These are phyloP conservation scores for Antheraea assamensis DNA, from an alignment of 2,888 invertebrate genomes.

Conservation along the genomic window DNA sequence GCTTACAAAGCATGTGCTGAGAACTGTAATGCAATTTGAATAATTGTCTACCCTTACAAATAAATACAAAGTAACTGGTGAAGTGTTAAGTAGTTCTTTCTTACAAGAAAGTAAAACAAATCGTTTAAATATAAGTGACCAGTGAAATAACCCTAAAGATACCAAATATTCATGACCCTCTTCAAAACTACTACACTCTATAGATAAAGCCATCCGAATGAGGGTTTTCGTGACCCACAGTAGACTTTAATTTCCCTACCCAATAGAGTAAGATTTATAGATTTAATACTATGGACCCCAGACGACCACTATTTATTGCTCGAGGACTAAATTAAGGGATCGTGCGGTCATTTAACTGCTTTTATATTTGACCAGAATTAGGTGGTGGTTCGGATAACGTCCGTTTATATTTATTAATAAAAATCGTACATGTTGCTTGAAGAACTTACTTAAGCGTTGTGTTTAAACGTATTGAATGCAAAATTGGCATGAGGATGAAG, in stretches of 20 bases:
- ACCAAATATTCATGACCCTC: neutral
- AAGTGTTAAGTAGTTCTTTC: neutral
- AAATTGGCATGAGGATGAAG: neutral
- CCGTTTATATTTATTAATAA: neutral
- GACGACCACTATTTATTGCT: constrained; percentile 57
- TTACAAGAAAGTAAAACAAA: neutral
- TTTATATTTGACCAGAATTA: constrained; percentile 31
- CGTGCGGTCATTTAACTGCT: constrained; percentile 29
- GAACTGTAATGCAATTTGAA: too few relatives aligned
- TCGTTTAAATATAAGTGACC: neutral
- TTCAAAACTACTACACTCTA: neutral
- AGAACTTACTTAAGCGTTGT: neutral
- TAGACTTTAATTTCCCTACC: constrained; percentile 50
- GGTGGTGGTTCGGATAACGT: constrained; percentile 30
- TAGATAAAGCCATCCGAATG: constrained; percentile 1
- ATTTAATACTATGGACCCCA: constrained; percentile 65
- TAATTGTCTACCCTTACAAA: too few relatives aligned
- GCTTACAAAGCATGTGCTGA: too few relatives aligned
- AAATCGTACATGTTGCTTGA: neutral
- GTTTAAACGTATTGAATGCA: neutral
- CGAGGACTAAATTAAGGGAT: constrained; percentile 39
- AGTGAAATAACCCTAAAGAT: neutral
- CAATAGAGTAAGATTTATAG: constrained; percentile 66
- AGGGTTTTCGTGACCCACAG: constrained; percentile 33
- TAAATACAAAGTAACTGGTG: neutral